Conservation (phyloP, 2,797 vertebrate species). For the Huso huso region DNA sequence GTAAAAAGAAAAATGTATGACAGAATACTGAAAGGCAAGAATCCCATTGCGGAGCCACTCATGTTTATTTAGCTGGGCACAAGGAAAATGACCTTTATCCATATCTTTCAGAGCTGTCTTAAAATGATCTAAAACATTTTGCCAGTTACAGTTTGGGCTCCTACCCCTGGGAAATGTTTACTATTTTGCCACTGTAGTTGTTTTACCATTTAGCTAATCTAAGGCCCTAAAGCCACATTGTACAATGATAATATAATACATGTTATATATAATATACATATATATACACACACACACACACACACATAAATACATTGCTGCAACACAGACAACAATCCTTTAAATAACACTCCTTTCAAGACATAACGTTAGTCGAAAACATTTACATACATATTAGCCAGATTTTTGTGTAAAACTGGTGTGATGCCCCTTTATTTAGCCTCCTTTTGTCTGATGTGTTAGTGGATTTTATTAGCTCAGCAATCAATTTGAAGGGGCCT, state of each 20-base stretch:
- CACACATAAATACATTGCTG: too few species aligned
- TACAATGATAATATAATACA: too few species aligned
- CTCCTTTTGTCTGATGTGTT: too few species aligned
- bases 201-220: not conserved
- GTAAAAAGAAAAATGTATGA: conserved; percentile 51
- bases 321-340: too few species aligned
- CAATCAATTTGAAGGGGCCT: not conserved
- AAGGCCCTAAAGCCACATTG: not conserved
- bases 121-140: conserved; percentile 60
- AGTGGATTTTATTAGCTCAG: too few species aligned
- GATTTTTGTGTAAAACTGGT: too few species aligned
- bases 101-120: conserved; percentile 53
- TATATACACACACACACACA: too few species aligned
- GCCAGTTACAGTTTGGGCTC: conserved; percentile 55
- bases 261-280: too few species aligned
- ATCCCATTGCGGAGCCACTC: conserved; percentile 52
- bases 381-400: too few species aligned
- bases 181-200: not conserved
- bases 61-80: conserved; percentile 59
- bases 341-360: too few species aligned
- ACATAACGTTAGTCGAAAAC: too few species aligned
- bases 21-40: conserved; percentile 51
- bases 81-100: conserved; percentile 62
- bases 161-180: conserved; percentile 49
- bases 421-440: too few species aligned